Evolutionary conservation across 1,140 invertebrate genomes (phyloP).

Genomic region (Macrocentrus cingulum): DNA sequence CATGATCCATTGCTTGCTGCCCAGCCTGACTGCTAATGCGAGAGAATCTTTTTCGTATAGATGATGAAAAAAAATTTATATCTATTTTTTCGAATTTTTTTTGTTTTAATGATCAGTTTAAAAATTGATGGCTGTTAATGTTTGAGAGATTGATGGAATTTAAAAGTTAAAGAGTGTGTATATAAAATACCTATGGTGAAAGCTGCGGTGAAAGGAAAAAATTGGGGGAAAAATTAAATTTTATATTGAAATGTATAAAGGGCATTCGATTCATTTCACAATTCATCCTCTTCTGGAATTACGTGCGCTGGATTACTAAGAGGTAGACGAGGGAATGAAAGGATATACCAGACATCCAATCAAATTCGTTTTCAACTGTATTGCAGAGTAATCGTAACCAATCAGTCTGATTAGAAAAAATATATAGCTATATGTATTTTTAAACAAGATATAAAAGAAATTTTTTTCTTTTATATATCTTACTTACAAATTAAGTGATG

Average conservation of each 20-base stretch:
- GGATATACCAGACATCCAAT: no score
- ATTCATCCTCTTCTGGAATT: slow-evolving; percentile 21
- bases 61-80: background rate
- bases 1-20: slow-evolving; percentile 23
- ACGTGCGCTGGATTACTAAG: slow-evolving; percentile 26
- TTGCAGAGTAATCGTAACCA: slow-evolving; percentile 27
- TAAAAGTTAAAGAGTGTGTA: no score
- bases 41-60: no score
- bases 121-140: no score
- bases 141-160: no score
- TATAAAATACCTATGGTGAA: background rate
- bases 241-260: slow-evolving; percentile 19
- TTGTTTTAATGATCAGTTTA: no score
- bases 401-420: no score
- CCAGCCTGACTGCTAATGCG: background rate
- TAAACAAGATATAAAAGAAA: no score
- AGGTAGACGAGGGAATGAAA: slow-evolving; percentile 11
- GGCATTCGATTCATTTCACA: slow-evolving; percentile 21
- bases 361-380: slow-evolving; percentile 12
- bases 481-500: no score
- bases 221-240: slow-evolving; percentile 10
- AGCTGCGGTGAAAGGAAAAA: slow-evolving; percentile 24
- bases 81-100: background rate
- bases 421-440: no score
- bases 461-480: no score